Percentiles rank a stretch among this genome's conserved stretches.
These are phyloP conservation scores for Amia ocellicauda DNA, from an alignment of 2,113 vertebrate genomes.

Conservation along the genomic window DNA sequence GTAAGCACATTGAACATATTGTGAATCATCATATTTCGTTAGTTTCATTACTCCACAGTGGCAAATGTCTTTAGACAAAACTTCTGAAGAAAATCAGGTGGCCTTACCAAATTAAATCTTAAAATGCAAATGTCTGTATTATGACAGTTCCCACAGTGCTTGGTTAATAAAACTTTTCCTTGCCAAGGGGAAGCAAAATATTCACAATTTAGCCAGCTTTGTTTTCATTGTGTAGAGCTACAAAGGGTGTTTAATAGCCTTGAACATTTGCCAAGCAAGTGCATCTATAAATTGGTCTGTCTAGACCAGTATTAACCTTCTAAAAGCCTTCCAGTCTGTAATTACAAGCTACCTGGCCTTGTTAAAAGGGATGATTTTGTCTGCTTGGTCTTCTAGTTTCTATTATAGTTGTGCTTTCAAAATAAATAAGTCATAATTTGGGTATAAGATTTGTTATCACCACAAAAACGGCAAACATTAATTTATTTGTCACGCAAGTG, in stretches of 20 bases:
- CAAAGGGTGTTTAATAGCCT: conserved; percentile 28
- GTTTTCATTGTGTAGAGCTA: conserved; percentile 18
- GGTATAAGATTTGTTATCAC: no score
- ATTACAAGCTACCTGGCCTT: conserved; percentile 32
- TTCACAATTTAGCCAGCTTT: conserved; percentile 23
- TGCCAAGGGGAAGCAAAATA: conserved; percentile 22
- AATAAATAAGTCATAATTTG: no score
- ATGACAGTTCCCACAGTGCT: conserved; percentile 3
- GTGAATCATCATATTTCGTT: no score
- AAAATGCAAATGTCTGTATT: no score
- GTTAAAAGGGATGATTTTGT: conserved; percentile 22
- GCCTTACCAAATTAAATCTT: conserved; percentile 18
- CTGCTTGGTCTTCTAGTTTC: conserved; percentile 7
- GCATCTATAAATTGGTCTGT: conserved; percentile 34
- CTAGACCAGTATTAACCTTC: conserved; percentile 43
- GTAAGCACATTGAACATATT: no score
- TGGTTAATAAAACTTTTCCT: conserved; percentile 20
- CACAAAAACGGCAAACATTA: no score
- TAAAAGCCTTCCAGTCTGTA: conserved; percentile 34
- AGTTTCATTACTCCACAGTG: no score
- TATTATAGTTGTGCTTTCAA: no score
- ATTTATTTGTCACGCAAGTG: no score
- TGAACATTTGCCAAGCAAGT: conserved; percentile 38
- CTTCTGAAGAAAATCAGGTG: no score
- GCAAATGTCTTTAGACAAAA: no score